These are phyloP conservation scores for Denticeps clupeoides DNA, from an alignment of 2,797 vertebrate genomes.

Conservation along the genomic window DNA sequence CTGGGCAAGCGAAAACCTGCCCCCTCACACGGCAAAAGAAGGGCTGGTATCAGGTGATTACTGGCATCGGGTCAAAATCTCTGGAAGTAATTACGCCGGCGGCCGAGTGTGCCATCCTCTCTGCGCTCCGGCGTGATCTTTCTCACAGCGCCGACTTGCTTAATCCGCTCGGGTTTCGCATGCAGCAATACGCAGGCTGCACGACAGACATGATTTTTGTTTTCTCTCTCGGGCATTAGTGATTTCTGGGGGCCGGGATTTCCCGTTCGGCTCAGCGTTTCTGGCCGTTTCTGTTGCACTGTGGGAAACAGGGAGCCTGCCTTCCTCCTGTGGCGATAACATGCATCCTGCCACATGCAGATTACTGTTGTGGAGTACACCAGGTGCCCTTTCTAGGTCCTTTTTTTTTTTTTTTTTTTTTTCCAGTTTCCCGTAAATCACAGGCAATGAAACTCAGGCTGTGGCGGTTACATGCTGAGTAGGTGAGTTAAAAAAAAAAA, in stretches of 20 bases:
- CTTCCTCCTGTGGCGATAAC: conserved; percentile 2
- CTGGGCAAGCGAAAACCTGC: conserved; percentile 47
- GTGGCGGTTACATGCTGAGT: neutral
- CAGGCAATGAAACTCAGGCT: neutral
- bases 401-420: conserved; percentile 4
- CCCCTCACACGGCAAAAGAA: conserved; percentile 44
- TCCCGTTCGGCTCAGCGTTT: neutral
- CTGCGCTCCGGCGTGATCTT: conserved; percentile 20
- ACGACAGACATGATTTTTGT: too few relatives aligned
- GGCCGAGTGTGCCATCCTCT: conserved; percentile 19
- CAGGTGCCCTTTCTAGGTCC: conserved; percentile 1
- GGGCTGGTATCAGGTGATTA: conserved; percentile 56
- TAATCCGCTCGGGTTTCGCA: too few relatives aligned
- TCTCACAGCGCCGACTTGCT: conserved; percentile 24
- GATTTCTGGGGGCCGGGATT: neutral
- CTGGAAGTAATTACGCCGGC: conserved; percentile 53
- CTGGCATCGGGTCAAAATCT: conserved; percentile 51
- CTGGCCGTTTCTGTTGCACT: neutral
- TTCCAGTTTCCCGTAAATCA: conserved; percentile 16
- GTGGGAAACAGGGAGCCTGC: conserved; percentile 8
- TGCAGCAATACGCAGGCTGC: too few relatives aligned
- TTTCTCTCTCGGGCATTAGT: neutral
- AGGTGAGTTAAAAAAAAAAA: too few relatives aligned
- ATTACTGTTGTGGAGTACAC: conserved; percentile 11
- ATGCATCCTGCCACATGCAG: conserved; percentile 10